These are phyloP conservation scores for Drosophila repleta DNA, from an alignment of 1,140 invertebrate genomes.

Conservation along the genomic window DNA sequence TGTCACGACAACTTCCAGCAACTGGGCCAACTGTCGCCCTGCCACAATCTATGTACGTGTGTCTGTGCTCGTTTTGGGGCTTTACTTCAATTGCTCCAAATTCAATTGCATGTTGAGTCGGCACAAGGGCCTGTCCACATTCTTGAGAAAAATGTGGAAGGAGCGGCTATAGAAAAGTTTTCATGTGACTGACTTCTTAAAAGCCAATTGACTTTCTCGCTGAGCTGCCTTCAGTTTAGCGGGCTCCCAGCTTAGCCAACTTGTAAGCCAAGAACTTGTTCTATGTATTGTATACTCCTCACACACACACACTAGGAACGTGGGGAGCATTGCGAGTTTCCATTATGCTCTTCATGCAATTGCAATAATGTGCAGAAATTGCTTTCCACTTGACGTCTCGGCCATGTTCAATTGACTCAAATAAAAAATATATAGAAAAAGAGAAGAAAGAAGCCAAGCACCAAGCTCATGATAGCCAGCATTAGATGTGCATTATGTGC, in stretches of 20 bases:
- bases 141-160: constrained; percentile 20
- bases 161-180: constrained; percentile 55
- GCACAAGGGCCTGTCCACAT: constrained; percentile 49
- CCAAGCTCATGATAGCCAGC: constrained; percentile 3
- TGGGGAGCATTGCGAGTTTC: constrained; percentile 46
- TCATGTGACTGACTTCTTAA: constrained; percentile 75
- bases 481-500: constrained; percentile 15
- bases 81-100: constrained; percentile 59
- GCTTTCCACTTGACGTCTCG: constrained; percentile 63
- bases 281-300: constrained; percentile 6
- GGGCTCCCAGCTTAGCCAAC: constrained; percentile 22
- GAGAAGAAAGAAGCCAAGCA: too few relatives aligned
- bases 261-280: constrained; percentile 18
- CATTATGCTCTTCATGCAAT: constrained; percentile 65
- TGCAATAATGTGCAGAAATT: constrained; percentile 72
- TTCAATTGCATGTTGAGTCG: constrained; percentile 68
- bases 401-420: constrained; percentile 18
- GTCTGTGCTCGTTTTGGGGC: constrained; percentile 52
- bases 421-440: neutral
- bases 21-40: constrained; percentile 72
- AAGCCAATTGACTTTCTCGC: constrained; percentile 72
- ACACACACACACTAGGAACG: neutral
- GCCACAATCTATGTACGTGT: neutral
- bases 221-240: constrained; percentile 49
- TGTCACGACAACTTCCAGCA: constrained; percentile 70